Base-by-base conservation (phyloP, 2,888 invertebrate species). In the Perithous albicinctus region DNA sequence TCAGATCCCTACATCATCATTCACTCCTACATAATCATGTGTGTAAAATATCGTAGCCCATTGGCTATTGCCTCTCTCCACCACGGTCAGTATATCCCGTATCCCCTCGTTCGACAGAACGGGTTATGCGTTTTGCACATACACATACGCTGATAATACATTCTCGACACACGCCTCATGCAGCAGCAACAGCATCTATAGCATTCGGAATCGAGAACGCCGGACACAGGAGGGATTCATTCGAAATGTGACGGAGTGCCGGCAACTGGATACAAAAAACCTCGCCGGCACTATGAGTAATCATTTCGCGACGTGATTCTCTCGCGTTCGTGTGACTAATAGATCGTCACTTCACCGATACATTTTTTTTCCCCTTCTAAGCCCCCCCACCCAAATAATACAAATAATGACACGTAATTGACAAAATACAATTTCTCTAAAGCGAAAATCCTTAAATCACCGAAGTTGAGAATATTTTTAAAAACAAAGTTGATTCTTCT, bases 271-370 rank as follows among this genome's bases (percentile, higher is more conserved):
- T n/a, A 32, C 1, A 32, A n/a, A 3, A 18, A 32, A 32, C 15
- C 32, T 35, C 59, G 18, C 18, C 15, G 59, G 18, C 32, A 0
- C n/a, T 7, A 59, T 59, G 59, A 59, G 32, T 59, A 59, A 59
- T 18, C 32, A 15, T 59, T 32, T 59, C 59, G 59, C 29, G 59
- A 59, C 32, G n/a, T 15, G 15, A 35, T 56, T n/a, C n/a, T n/a
- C n/a, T n/a, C 32, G n/a, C 15, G 15, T n/a, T n/a, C 29, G 56
- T 56, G 56, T 56, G 56, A 56, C 56, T 56, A 56, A 56, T 32
- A 56, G 15, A 54, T 54, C 54, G 12, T 1, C 26, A 2, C 1
- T 56, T 6, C 54, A n/a, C 29, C n/a, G n/a, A n/a, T n/a, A n/a
- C n/a, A n/a, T n/a, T n/a, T n/a, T n/a, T n/a, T n/a, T n/a, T n/a